Conservation (phyloP, 2,797 vertebrate species). For the Amphiprion clarkii region DNA sequence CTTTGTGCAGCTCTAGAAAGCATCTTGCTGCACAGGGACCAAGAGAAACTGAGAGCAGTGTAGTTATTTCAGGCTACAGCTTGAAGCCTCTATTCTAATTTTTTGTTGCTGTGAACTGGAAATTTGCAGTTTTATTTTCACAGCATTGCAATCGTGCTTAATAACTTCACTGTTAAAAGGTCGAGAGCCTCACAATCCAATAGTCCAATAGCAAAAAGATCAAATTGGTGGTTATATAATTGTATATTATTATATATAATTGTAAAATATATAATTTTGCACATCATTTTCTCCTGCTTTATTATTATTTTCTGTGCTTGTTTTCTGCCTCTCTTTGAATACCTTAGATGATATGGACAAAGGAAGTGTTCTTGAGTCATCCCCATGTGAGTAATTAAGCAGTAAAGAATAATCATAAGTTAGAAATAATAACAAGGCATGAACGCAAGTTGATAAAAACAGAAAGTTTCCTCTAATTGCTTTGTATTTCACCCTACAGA, state of each 20-base stretch:
- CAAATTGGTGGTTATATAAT: too few species aligned
- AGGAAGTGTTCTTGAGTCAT: not conserved
- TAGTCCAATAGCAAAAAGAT: not conserved
- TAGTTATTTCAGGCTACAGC: constrained; percentile 57
- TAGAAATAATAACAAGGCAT: too few species aligned
- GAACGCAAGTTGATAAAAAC: too few species aligned
- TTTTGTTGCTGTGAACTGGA: constrained; percentile 8
- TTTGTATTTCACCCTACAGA: not conserved
- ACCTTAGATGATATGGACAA: not conserved
- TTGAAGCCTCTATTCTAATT: constrained; percentile 18
- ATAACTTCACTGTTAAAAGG: not conserved
- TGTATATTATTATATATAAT: too few species aligned
- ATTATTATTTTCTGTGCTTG: too few species aligned
- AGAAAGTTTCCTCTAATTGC: not conserved
- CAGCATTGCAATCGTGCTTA: too few species aligned
- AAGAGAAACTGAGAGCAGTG: constrained; percentile 20
- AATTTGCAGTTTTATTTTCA: not conserved
- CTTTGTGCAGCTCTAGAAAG: constrained; percentile 52
- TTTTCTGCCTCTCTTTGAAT: not conserved
- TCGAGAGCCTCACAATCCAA: not conserved
- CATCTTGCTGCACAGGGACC: constrained; percentile 54
- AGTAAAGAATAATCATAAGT: not conserved
- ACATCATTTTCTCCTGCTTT: too few species aligned
- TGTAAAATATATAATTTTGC: too few species aligned
- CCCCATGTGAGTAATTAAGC: constrained; percentile 3